Evolutionary conservation across 23 tunicate species (phyloP), one percentile per base, ranked within the genome.

Genomic region (Ciona savignyi): DNA sequence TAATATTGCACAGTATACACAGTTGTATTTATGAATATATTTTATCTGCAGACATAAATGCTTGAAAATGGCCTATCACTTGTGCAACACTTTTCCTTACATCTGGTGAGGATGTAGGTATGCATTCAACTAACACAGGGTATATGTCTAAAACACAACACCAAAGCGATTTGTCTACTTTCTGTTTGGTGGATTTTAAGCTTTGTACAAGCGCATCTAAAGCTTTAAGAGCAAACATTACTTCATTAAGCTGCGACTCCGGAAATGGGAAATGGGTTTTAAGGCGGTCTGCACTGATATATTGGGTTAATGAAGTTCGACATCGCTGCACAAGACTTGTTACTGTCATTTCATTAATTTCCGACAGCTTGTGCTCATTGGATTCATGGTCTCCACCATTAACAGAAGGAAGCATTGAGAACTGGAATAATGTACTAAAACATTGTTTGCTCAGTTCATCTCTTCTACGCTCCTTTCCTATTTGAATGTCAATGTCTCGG

Each of bases 41-140:
- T 6, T 42, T 15, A 15, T 42, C 15, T 42, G 15, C 56, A 27
- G 74, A 66, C 63, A 82, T 49, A 71, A 78, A 70, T 1, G 77
- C 29, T 77, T 83, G 89, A 71, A 76, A 83, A 34, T 70, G 77
- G 20, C 81, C 67, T 33, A 83, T 49, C 0, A 83, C 82, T 76
- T 77, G 81, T 0, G 96, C 96, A 3, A 89, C 88, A 48, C 84
- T 69, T 29, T 80, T 69, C 3, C 96, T 77, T 33, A 89, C 79
- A 29, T 89, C 96, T 15, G 96, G 65, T 27, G 89, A 83, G 9
- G 84, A 83, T 23, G 89, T 83, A 0, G 89, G 82, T 4, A 85
- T 74, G 51, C 90, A 91, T 23, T 91, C 89, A 23, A 91, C 84
- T 15, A 91, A 65, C 2, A 85, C 76, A 32, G 97, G 97, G 60